phyloP scores from a whole-genome alignment of 2,888 invertebrate species.

The Lasiommata megera region DNA sequence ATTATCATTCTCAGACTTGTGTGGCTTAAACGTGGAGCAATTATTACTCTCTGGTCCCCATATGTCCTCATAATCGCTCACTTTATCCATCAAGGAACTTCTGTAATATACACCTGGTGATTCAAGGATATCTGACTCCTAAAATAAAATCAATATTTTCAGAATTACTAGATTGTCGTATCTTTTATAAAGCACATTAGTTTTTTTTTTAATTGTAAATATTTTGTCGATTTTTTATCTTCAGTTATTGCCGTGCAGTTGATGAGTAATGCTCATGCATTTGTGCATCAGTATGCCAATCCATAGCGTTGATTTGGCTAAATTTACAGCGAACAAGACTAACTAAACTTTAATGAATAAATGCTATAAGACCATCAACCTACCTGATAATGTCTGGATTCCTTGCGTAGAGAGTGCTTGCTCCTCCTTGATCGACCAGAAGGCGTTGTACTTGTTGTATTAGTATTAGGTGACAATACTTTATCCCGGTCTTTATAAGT shows the following conservation, averaged over 20 bases:
- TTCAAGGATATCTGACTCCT: slow-evolving; percentile 92
- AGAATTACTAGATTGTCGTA: neutral
- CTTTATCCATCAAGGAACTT: slow-evolving; percentile 94
- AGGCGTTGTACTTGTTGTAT: slow-evolving; percentile 78
- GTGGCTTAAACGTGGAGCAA: slow-evolving; percentile 73
- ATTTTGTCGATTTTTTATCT: neutral
- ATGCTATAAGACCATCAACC: slow-evolving; percentile 31
- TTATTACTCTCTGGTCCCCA: slow-evolving; percentile 87
- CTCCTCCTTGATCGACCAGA: slow-evolving; percentile 80
- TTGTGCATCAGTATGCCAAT: slow-evolving; percentile 19
- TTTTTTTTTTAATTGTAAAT: neutral
- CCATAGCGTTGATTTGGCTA: slow-evolving; percentile 22
- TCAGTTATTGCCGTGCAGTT: slow-evolving; percentile 21
- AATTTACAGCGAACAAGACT: slow-evolving; percentile 23
- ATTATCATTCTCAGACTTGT: slow-evolving; percentile 63
- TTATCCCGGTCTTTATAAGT: slow-evolving; percentile 71
- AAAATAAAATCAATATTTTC: slow-evolving; percentile 38
- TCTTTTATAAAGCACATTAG: neutral
- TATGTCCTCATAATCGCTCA: slow-evolving; percentile 97
- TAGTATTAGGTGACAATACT: slow-evolving; percentile 69
- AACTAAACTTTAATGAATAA: slow-evolving; percentile 21
- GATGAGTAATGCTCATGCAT: slow-evolving; percentile 23
- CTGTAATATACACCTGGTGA: slow-evolving; percentile 91
- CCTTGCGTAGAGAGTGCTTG: slow-evolving; percentile 83
- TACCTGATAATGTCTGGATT: slow-evolving; percentile 87